Conservation (phyloP, 1,140 invertebrate species). For the Oreohelix idahoensis region DNA sequence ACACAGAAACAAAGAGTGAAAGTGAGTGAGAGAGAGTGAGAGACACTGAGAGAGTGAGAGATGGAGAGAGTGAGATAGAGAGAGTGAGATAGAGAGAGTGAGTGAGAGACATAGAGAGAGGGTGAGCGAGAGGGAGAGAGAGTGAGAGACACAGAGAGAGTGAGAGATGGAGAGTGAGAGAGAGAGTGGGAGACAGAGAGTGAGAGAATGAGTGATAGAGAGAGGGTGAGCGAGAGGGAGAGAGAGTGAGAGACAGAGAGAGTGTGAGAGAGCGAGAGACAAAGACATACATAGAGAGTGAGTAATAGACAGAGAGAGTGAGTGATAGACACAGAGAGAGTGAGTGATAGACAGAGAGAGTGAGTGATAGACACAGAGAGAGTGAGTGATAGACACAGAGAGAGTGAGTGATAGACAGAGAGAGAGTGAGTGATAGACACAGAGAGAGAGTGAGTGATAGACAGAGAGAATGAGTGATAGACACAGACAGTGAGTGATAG, state of each 20-base stretch:
- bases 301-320: constrained; percentile 20
- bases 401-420: constrained; percentile 4
- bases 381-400: neutral
- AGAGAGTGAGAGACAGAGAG: neutral
- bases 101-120: neutral
- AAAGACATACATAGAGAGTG: neutral
- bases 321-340: neutral
- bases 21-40: neutral
- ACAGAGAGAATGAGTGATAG: constrained; percentile 1
- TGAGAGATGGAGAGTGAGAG: constrained; percentile 5
- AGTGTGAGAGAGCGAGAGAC: neutral
- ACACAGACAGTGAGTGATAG: neutral
- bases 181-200: constrained; percentile 26
- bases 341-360: neutral
- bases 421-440: constrained; percentile 1
- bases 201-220: neutral
- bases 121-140: neutral
- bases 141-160: constrained; percentile 6
- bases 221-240: neutral
- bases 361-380: neutral
- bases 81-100: neutral
- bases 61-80: neutral
- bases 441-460: constrained; percentile 12
- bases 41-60: neutral
- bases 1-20: neutral